Evolutionary conservation across 1,140 invertebrate genomes (phyloP).

Genomic region (Calycopis cecrops): DNA sequence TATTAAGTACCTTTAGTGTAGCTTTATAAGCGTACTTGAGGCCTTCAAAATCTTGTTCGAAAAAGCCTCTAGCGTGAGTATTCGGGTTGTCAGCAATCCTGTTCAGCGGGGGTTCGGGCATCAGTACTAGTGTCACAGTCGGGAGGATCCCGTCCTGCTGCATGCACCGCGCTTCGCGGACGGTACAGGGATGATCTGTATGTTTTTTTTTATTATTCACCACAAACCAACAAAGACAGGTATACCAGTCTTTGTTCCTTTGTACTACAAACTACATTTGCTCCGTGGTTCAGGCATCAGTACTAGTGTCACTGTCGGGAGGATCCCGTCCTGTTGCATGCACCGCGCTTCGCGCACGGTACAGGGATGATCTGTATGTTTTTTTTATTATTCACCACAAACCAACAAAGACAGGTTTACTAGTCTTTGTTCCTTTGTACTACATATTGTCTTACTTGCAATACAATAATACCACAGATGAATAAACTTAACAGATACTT

Average conservation of each 20-base stretch:
- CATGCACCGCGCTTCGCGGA: slow-evolving; percentile 54
- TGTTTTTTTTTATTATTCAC: background rate
- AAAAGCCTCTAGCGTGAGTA: slow-evolving; percentile 42
- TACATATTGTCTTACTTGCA: too few relatives aligned
- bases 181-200: slow-evolving; percentile 56
- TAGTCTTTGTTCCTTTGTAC: too few relatives aligned
- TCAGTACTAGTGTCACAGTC: slow-evolving; percentile 49
- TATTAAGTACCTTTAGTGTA: slow-evolving; percentile 44
- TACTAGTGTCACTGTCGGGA: slow-evolving; percentile 54
- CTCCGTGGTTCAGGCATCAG: slow-evolving; percentile 40
- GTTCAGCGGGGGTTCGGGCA: slow-evolving; percentile 35
- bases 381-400: too few relatives aligned
- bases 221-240: too few relatives aligned
- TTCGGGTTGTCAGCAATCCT: slow-evolving; percentile 27
- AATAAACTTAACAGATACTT: too few relatives aligned
- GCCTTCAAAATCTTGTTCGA: slow-evolving; percentile 58
- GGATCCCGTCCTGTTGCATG: slow-evolving; percentile 54
- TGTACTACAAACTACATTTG: too few relatives aligned
- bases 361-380: slow-evolving; percentile 51
- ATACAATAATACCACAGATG: too few relatives aligned
- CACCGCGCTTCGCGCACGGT: slow-evolving; percentile 55
- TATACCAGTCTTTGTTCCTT: too few relatives aligned
- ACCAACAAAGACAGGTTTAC: too few relatives aligned
- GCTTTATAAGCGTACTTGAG: slow-evolving; percentile 54
- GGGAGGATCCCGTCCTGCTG: slow-evolving; percentile 59